Evolutionary conservation across 1,140 invertebrate species (phyloP), one percentile per base, ranked within the genome.

Genomic region (Tetramorium simillimum): DNA sequence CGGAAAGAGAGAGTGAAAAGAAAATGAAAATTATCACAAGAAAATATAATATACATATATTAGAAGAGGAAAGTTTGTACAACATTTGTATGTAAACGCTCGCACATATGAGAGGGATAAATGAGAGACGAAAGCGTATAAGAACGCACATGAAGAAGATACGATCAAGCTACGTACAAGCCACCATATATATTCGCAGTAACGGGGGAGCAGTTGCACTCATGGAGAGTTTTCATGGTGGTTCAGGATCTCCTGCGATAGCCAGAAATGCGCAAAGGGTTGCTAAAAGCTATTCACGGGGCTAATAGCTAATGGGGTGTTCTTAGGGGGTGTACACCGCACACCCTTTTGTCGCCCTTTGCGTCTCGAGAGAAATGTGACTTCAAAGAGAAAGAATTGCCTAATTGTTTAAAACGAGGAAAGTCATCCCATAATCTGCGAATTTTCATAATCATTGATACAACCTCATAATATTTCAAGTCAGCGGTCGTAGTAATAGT

Each of bases 231-330:
- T 89, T 91, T 75, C 86, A 91, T 81, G 88, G 85, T 88, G 88
- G 90, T 89, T 87, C 88, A 73, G 60, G 58, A 70, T 88, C 78
- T 91, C 77, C 88, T 76, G 53, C 49, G 85, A 70, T 78, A 87
- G 77, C 76, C 87, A 87, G 73, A 89, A 92, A 92, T 82, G 88
- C 58, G 91, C 85, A 89, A 92, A 92, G 92, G 92, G 92, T 93
- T 92, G 92, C 91, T 93, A 91, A 92, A 93, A 93, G 92, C 92
- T 87, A 91, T 93, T 89, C 88, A 90, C 88, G 24, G 76, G 81
- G 62, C 87, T 92, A 92, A 92, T 92, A 85, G 92, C 86, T 91
- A 91, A 92, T 91, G 86, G 91, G 85, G 77, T 86, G 86, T 90
- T 56, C 86, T 90, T 86, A 88, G 58, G 60, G 56, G 56, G 56